Conservation (phyloP, 2,797 vertebrate species). For the Sardinella longiceps region DNA sequence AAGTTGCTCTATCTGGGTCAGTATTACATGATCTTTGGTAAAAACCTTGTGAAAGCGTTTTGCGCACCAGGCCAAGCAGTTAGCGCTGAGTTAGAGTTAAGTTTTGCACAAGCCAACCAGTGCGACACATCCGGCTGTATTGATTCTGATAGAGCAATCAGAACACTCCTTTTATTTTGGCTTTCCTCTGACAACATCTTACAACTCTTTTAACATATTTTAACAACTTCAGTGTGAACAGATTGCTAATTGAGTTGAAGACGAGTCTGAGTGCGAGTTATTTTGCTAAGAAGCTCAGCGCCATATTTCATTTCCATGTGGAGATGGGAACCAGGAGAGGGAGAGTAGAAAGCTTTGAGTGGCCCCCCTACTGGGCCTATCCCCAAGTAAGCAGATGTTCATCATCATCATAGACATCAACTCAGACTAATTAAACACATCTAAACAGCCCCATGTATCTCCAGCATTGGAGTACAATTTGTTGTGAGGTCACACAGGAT, state of each 20-base stretch:
- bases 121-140: background rate
- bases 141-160: background rate
- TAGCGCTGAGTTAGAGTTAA: background rate
- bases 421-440: constrained; percentile 25
- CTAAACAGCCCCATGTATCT: background rate
- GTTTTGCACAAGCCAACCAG: background rate
- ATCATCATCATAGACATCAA: constrained; percentile 12
- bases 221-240: background rate
- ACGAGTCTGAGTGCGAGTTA: background rate
- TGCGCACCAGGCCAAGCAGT: too few species aligned
- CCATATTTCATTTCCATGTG: constrained; percentile 8
- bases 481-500: background rate
- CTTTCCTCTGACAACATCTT: background rate
- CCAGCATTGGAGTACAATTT: background rate
- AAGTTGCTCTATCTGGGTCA: too few species aligned
- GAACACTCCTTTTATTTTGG: background rate
- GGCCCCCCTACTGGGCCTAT: background rate
- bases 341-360: background rate
- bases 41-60: too few species aligned
- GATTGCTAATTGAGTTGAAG: constrained; percentile 17
- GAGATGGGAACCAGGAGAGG: background rate
- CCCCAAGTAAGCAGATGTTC: constrained; percentile 7
- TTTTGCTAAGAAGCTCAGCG: background rate
- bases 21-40: too few species aligned
- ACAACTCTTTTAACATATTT: background rate